Percentiles rank a stretch among this genome's conserved stretches.
Conservation (phyloP, 2,797 vertebrate genomes). For the Diplodus sargus region DNA sequence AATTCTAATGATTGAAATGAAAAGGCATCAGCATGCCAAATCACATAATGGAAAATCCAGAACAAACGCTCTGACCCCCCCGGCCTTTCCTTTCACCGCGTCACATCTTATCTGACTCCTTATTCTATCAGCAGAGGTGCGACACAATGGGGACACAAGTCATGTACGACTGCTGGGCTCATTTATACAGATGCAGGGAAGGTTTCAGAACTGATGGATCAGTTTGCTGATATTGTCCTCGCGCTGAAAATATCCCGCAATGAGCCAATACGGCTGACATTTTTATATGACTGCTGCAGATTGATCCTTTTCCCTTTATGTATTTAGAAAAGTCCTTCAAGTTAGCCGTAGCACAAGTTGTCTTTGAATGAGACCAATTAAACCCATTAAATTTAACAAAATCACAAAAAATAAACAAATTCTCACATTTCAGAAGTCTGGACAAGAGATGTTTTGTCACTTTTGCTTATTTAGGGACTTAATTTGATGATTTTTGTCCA, state of each 20-base stretch:
- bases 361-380: not conserved
- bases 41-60: conserved; percentile 70
- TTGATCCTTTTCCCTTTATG: not conserved
- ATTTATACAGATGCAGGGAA: conserved; percentile 1
- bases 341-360: not conserved
- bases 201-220: not conserved
- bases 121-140: conserved; percentile 66
- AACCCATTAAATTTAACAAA: not conserved
- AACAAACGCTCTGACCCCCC: conserved; percentile 60
- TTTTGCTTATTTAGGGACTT: not conserved
- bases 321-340: not conserved
- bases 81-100: conserved; percentile 47
- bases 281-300: no score
- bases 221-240: not conserved
- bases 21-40: conserved; percentile 71
- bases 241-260: not conserved
- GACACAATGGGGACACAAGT: conserved; percentile 55
- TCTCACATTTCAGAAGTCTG: not conserved
- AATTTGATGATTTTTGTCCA: not conserved
- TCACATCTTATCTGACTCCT: conserved; percentile 63
- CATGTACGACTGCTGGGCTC: conserved; percentile 22
- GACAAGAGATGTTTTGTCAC: not conserved
- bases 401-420: not conserved
- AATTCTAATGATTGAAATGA: conserved; percentile 78
- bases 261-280: not conserved